Evolutionary conservation across 2,797 vertebrate species (phyloP).

Genomic region (Pipistrellus nathusii): DNA sequence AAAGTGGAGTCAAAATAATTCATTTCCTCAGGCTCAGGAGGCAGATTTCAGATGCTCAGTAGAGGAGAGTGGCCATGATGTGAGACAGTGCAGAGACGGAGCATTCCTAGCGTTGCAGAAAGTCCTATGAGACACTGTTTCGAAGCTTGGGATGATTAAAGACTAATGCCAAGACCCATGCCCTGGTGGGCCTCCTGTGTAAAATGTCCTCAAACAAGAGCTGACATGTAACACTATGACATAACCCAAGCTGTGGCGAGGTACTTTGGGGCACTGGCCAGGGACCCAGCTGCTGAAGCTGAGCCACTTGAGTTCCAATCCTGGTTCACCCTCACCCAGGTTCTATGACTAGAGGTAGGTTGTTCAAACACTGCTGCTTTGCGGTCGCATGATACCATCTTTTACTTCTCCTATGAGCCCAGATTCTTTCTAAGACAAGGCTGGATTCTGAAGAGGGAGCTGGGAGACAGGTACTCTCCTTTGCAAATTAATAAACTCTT

Average conservation of each 20-base stretch:
- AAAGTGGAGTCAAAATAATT: neutral
- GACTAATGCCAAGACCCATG: neutral
- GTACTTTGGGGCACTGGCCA: neutral
- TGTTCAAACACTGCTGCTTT: neutral
- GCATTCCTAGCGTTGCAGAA: neutral
- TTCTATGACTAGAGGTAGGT: neutral
- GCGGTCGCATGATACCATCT: conserved; percentile 12
- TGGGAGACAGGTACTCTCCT: conserved; percentile 45
- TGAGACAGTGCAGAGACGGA: neutral
- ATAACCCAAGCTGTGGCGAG: neutral
- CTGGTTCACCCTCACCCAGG: neutral
- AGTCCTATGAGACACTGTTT: neutral
- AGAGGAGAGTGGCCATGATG: neutral
- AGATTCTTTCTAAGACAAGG: conserved; percentile 61
- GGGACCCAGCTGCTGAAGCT: neutral
- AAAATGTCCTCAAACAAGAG: neutral
- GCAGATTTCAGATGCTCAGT: neutral
- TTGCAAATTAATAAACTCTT: conserved; percentile 71
- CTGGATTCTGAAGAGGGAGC: conserved; percentile 24
- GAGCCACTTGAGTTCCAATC: neutral
- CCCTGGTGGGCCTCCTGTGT: neutral
- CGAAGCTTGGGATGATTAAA: neutral
- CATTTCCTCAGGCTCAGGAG: neutral
- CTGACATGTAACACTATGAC: neutral
- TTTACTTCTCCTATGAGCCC: conserved; percentile 34